Conservation (phyloP, 2,888 invertebrate genomes). For the Gibbula magus region DNA sequence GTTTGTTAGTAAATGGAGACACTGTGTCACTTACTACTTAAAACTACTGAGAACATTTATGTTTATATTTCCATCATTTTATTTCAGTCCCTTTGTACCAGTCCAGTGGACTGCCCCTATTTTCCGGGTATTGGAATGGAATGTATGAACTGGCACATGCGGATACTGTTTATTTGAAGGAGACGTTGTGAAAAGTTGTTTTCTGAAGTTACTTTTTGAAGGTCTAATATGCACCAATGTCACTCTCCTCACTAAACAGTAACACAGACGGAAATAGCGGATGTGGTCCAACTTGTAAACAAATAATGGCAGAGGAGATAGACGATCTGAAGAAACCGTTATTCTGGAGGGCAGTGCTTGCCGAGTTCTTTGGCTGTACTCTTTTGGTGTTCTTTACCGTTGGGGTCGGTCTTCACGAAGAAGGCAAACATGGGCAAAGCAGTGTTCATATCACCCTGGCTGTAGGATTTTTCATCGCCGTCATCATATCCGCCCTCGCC, state of each 20-base stretch:
- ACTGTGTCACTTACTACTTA: background rate
- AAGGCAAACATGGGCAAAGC: background rate
- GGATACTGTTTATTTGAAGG: too few relatives aligned
- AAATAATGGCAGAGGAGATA: constrained; percentile 38
- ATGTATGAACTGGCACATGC: too few relatives aligned
- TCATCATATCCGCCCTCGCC: constrained; percentile 45
- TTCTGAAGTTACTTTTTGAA: too few relatives aligned
- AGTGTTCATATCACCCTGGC: constrained; percentile 46
- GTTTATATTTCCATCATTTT: too few relatives aligned
- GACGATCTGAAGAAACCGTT: constrained; percentile 51
- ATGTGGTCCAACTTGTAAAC: constrained; percentile 9
- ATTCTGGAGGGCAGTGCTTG: constrained; percentile 56
- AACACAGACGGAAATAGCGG: background rate
- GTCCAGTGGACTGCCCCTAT: too few relatives aligned
- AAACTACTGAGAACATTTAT: too few relatives aligned
- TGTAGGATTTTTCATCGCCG: constrained; percentile 55
- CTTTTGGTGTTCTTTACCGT: constrained; percentile 52
- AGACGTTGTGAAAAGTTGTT: too few relatives aligned
- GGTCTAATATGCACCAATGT: constrained; percentile 1
- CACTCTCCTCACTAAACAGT: background rate
- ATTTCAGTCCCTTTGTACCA: too few relatives aligned
- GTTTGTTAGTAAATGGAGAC: background rate
- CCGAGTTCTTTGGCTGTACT: constrained; percentile 56
- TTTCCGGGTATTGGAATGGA: too few relatives aligned
- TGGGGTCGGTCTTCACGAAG: constrained; percentile 39